A percentile compares a stretch with the other conserved stretches of the same genome.
phyloP scores from a whole-genome alignment of 2,113 vertebrate genomes.

The Alouatta palliata region DNA sequence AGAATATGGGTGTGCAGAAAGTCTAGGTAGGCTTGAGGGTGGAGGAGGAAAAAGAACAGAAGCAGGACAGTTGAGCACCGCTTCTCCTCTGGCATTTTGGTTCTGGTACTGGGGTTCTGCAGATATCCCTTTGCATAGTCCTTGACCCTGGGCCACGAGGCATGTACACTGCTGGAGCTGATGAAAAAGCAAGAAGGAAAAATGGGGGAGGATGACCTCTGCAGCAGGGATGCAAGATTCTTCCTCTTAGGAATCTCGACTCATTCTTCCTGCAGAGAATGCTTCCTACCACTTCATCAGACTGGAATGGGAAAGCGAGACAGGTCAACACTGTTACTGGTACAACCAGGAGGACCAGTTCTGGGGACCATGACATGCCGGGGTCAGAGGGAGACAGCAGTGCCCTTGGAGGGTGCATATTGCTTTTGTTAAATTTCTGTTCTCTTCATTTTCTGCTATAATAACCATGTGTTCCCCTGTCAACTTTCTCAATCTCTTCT shows the following conservation, averaged over 20 bases:
- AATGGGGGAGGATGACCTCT: not conserved
- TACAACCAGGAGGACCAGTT: not conserved
- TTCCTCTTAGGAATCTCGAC: not conserved
- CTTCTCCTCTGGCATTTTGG: not conserved
- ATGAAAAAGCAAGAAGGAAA: not conserved
- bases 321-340: not conserved
- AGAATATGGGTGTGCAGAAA: not conserved
- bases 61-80: not conserved
- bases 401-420: not conserved
- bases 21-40: not conserved
- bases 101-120: not conserved
- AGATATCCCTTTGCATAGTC: not conserved
- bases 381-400: not conserved
- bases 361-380: fast-evolving
- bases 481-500: not conserved
- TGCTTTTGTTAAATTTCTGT: not conserved
- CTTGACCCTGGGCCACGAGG: not conserved
- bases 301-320: not conserved
- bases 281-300: not conserved
- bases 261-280: too few species aligned
- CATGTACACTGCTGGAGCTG: too few species aligned
- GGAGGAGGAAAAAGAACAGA: not conserved
- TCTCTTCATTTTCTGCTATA: not conserved
- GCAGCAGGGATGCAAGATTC: not conserved
- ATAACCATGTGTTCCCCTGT: not conserved